Evolutionary conservation across 2,113 vertebrate species (phyloP), one percentile per base, ranked within the genome.

Genomic region (Chaetops frenatus): DNA sequence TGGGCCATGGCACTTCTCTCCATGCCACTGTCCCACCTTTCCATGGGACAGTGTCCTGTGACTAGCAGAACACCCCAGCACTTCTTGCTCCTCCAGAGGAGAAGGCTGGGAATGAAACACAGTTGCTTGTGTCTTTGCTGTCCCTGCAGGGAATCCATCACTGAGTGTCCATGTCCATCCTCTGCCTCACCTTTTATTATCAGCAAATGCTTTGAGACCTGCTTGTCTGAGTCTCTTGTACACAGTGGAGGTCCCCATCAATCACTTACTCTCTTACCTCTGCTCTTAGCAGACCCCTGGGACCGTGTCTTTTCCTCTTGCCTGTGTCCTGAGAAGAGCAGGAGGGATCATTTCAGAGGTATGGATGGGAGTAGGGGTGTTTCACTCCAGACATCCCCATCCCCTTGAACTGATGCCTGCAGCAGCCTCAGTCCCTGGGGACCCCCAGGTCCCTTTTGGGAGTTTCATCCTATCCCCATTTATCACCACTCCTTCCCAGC

Each of bases 101-200:
- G 78, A 72, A 71, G 64, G 40, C 72, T 70, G 84, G 47, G 38
- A 83, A 14, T 6, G 23, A 67, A 57, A 18, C 19, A 12, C 45
- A 21, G 38, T 3, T 1, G 6, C 42, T 36, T 42, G 1, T 44
- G 42, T 24, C 67, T 54, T 45, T 70, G 67, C 77, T 54, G 25
- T 86, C 84, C 36, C 69, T 54, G 65, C 72, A 60, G 83, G 73
- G 65, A 86, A 33, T 48, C 65, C 47, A 40, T 48, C 40, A 2
- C 35, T 5, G 21, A 58, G 25, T 15, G 0, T 50, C 60, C 7
- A 0, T 38, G 79, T 42, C 88, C 54, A n/a, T 76, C 86, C 77
- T 83, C 91, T 73, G 51, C 88, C 92, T 90, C 69, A 58, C 82
- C 92, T 84, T 60, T 85, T 86, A 36, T 89, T 89, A 60, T 12